A percentile compares a stretch with the other conserved stretches of the same genome.
Evolutionary conservation across 1,140 invertebrate genomes (phyloP).

Genomic region (Cherax quadricarinatus): DNA sequence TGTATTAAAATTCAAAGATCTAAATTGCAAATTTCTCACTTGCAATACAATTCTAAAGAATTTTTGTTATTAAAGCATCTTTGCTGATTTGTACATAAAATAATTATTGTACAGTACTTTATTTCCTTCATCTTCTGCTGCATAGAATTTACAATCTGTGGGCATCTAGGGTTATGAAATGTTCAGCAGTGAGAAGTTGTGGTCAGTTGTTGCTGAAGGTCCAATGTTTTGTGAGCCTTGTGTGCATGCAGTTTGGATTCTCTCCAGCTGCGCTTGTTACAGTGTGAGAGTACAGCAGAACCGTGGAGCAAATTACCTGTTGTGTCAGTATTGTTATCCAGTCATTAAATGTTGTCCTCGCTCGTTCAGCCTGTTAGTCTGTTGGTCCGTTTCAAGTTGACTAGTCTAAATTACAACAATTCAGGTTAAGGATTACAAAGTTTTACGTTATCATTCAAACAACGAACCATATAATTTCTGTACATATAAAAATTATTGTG

Average conservation of each 20-base stretch:
- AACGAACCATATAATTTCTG: conserved; percentile 65
- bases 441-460: conserved; percentile 54
- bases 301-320: conserved; percentile 36
- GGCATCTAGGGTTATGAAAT: conserved; percentile 38
- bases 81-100: conserved; percentile 51
- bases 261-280: conserved; percentile 27
- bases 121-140: conserved; percentile 38
- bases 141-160: conserved; percentile 41
- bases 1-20: conserved; percentile 43
- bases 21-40: conserved; percentile 18
- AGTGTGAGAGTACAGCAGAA: conserved; percentile 33
- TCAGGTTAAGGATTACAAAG: conserved; percentile 54
- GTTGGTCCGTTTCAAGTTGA: conserved; percentile 66
- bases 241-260: conserved; percentile 13
- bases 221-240: conserved; percentile 36
- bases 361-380: conserved; percentile 60
- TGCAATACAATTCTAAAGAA: conserved; percentile 48
- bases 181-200: not conserved
- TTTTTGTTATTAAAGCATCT: conserved; percentile 45
- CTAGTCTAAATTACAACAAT: conserved; percentile 63
- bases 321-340: conserved; percentile 64
- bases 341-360: conserved; percentile 61
- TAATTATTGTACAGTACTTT: conserved; percentile 45
- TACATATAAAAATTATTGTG: conserved; percentile 64
- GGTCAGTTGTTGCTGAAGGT: conserved; percentile 28